Evolutionary conservation across 2,113 vertebrate genomes (phyloP).

Genomic region (Regulus satrapa): DNA sequence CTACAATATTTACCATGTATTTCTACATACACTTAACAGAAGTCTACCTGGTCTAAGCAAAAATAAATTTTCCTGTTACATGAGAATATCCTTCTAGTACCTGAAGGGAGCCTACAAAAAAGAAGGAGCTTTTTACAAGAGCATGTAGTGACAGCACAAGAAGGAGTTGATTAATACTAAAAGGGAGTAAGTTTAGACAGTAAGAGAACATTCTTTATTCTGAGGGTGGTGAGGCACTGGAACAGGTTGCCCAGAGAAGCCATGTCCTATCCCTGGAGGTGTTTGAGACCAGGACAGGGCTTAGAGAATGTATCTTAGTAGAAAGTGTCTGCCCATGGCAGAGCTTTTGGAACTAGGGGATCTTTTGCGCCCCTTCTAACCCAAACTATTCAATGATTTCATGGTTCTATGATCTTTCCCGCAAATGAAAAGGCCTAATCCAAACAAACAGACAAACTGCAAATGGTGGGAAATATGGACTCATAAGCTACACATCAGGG

Average conservation of each 20-base stretch:
- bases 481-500: background rate
- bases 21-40: background rate
- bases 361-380: background rate
- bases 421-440: background rate
- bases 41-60: background rate
- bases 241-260: background rate
- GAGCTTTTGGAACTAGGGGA: background rate
- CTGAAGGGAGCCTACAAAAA: background rate
- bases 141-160: background rate
- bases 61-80: background rate
- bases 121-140: background rate
- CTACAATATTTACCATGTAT: background rate
- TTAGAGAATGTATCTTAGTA: background rate
- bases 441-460: background rate
- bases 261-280: background rate
- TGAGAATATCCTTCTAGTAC: background rate
- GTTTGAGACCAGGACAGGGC: background rate
- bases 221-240: background rate
- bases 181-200: background rate
- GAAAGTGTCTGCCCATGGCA: background rate
- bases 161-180: background rate
- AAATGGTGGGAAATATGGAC: background rate
- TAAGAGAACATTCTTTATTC: background rate
- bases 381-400: background rate
- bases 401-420: background rate